Evolutionary conservation across 2,797 vertebrate species (phyloP).

Genomic region (Threskiornis aethiopicus): DNA sequence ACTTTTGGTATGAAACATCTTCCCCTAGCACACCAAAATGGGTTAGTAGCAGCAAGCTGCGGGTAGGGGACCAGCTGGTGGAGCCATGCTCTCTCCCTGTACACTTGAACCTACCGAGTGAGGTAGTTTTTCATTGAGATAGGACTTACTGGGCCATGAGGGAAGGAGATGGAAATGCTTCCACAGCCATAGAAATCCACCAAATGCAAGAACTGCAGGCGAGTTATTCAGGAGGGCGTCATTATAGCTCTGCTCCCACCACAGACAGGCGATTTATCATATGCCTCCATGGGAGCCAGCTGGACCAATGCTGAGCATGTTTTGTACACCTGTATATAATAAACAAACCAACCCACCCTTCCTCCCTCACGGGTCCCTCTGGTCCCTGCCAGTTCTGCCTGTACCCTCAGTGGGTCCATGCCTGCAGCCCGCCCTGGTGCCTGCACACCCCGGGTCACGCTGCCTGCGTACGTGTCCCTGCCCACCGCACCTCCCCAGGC

Average conservation of each 20-base stretch:
- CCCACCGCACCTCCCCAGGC: neutral
- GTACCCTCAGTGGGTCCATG: neutral
- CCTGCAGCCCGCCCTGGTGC: neutral
- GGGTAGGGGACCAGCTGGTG: neutral
- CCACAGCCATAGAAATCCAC: neutral
- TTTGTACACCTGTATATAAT: neutral
- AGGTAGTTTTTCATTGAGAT: neutral
- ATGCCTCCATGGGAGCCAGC: rapidly evolving
- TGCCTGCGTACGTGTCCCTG: neutral
- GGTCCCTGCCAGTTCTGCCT: neutral
- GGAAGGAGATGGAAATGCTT: neutral
- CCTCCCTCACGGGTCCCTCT: neutral
- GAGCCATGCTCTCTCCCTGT: neutral
- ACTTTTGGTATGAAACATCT: neutral
- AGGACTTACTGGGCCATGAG: neutral
- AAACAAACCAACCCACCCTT: neutral
- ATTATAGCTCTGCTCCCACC: neutral
- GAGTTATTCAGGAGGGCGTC: neutral
- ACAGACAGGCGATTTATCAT: neutral
- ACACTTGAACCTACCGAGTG: neutral
- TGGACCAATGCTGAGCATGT: neutral
- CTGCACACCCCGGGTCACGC: neutral
- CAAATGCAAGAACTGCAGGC: neutral
- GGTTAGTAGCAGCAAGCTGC: neutral
- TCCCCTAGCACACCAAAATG: neutral